A percentile compares a stretch with the other conserved stretches of the same genome.
Conservation (phyloP, 2,113 vertebrate species). For the Leuciscus idus region DNA sequence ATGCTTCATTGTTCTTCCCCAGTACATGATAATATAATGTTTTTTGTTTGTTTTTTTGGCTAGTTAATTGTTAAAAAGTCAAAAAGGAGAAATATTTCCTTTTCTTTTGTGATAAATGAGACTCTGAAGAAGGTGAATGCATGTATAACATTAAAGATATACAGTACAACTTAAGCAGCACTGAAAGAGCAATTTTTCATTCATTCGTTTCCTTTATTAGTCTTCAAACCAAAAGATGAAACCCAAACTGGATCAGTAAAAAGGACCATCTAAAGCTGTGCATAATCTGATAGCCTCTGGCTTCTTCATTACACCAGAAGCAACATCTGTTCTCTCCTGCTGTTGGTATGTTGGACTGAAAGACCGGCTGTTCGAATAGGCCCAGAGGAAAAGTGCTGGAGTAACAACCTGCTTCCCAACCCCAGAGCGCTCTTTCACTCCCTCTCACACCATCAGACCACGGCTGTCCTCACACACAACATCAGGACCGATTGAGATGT, state of each 20-base stretch:
- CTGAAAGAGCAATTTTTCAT: background rate
- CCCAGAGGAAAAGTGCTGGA: background rate
- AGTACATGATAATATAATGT: background rate
- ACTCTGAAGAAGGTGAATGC: background rate
- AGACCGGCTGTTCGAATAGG: background rate
- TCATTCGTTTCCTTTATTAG: background rate
- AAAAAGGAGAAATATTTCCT: background rate
- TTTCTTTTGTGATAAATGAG: background rate
- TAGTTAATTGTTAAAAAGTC: background rate
- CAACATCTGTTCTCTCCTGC: constrained; percentile 31
- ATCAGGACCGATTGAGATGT: background rate
- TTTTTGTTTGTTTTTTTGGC: background rate
- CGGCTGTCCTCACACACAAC: background rate
- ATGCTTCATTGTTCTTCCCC: background rate
- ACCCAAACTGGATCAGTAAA: background rate
- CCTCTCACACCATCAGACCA: background rate
- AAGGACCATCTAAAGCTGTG: background rate
- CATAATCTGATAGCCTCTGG: constrained; percentile 2
- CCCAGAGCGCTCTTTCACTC: background rate
- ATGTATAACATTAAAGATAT: background rate
- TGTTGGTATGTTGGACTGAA: constrained; percentile 1
- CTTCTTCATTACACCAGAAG: background rate
- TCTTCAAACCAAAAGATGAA: background rate
- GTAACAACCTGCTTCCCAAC: background rate
- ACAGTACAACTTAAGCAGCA: background rate